phyloP scores from a whole-genome alignment of 2,888 invertebrate genomes.

The Campoletis raptor region DNA sequence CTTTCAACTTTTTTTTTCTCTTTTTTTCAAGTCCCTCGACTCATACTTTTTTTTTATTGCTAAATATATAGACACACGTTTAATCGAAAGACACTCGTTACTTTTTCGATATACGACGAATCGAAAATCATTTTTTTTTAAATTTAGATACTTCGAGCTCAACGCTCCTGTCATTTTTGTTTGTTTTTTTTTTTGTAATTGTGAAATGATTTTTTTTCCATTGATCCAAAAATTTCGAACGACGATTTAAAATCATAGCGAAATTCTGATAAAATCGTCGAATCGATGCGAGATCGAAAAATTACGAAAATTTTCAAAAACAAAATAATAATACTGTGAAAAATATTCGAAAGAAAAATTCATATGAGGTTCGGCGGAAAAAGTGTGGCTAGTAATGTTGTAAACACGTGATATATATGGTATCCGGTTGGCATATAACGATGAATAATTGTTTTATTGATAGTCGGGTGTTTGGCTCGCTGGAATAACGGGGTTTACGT shows the following conservation, averaged over 20 bases:
- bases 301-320: background rate
- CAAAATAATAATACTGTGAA: background rate
- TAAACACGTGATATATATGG: slow-evolving; percentile 9
- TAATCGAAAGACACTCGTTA: slow-evolving; percentile 1
- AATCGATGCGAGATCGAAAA: background rate
- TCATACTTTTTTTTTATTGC: background rate
- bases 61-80: background rate
- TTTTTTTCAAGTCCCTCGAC: background rate
- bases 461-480: slow-evolving; percentile 22
- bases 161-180: background rate
- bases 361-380: background rate
- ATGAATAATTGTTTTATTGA: slow-evolving; percentile 42
- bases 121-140: background rate
- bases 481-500: slow-evolving; percentile 18
- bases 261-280: background rate
- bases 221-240: no score
- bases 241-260: no score
- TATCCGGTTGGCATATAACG: slow-evolving; percentile 15
- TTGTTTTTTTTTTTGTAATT: background rate
- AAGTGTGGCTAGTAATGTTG: background rate
- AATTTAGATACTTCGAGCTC: background rate
- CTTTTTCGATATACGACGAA: background rate
- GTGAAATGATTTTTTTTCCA: background rate
- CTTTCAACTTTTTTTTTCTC: background rate
- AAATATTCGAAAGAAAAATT: background rate